These are phyloP conservation scores for Acrobeloides nanus DNA, from an alignment of 2,888 invertebrate genomes.

Conservation along the genomic window DNA sequence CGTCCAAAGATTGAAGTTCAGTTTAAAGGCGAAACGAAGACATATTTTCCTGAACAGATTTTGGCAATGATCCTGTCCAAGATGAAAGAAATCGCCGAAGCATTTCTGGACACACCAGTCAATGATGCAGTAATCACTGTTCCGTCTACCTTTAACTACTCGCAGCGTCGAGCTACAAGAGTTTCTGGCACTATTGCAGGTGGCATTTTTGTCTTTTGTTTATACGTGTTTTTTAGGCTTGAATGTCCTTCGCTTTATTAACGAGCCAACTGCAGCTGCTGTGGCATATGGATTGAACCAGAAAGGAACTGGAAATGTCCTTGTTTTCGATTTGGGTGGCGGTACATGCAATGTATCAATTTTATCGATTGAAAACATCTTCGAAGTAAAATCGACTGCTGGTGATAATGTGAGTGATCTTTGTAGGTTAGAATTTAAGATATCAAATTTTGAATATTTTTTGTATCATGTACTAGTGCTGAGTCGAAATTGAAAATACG, in stretches of 20 bases:
- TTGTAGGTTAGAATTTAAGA: no score
- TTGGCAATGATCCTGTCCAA: slow-evolving; percentile 39
- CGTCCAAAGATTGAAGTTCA: slow-evolving; percentile 61
- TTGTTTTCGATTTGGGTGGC: slow-evolving; percentile 67
- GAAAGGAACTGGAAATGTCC: slow-evolving; percentile 56
- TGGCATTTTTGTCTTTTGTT: no score
- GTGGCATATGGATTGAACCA: no score
- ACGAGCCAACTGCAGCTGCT: no score
- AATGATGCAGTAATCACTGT: slow-evolving; percentile 79
- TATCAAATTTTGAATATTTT: no score
- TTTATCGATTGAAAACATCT: slow-evolving; percentile 83
- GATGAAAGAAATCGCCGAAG: slow-evolving; percentile 55
- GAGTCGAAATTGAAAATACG: no score
- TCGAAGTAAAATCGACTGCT: slow-evolving; percentile 85
- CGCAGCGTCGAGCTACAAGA: slow-evolving; percentile 64
- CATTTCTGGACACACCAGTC: slow-evolving; percentile 66
- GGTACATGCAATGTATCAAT: slow-evolving; percentile 88
- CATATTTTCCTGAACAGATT: slow-evolving; percentile 54
- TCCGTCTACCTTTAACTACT: slow-evolving; percentile 69
- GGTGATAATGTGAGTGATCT: slow-evolving; percentile 79
- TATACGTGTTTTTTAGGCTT: no score
- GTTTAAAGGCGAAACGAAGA: slow-evolving; percentile 78
- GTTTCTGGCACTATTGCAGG: slow-evolving; percentile 53
- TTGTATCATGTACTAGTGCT: no score
- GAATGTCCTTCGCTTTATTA: no score